A percentile compares a stretch with the other conserved stretches of the same genome.
Evolutionary conservation across 2,888 invertebrate species (phyloP).

Genomic region (Cotesia congregata): DNA sequence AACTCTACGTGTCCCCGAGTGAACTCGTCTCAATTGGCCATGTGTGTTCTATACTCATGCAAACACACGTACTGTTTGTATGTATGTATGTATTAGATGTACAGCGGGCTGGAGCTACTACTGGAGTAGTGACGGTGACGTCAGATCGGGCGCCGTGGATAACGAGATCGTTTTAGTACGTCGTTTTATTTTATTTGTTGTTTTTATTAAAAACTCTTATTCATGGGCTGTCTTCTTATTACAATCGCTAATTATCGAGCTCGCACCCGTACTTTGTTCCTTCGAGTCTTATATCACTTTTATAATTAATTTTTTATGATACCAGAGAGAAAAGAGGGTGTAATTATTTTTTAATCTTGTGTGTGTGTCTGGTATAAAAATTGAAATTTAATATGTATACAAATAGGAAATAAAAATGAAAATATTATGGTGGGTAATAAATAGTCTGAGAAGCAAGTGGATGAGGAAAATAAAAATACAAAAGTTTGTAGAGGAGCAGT

Average conservation of each 20-base stretch:
- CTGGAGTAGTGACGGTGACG: slow-evolving; percentile 52
- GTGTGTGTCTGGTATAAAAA: no score
- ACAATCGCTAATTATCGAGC: slow-evolving; percentile 50
- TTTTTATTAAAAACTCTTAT: slow-evolving; percentile 28
- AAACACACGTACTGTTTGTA: slow-evolving; percentile 9
- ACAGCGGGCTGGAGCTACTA: neutral
- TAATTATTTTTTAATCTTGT: no score
- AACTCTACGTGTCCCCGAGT: slow-evolving; percentile 18
- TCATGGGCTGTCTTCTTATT: slow-evolving; percentile 33
- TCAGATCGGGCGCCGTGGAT: slow-evolving; percentile 60
- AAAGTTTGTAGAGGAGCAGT: slow-evolving; percentile 11
- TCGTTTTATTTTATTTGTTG: slow-evolving; percentile 28
- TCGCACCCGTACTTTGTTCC: slow-evolving; percentile 43
- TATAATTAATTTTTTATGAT: slow-evolving; percentile 33
- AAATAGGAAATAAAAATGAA: no score
- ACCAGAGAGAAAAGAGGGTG: slow-evolving; percentile 24
- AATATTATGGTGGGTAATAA: neutral
- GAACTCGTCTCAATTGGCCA: neutral
- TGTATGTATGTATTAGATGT: neutral
- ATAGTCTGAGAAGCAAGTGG: slow-evolving; percentile 1
- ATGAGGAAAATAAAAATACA: neutral
- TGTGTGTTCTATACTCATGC: slow-evolving; percentile 27
- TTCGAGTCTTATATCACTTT: slow-evolving; percentile 39
- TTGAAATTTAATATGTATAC: no score
- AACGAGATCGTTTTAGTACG: slow-evolving; percentile 52